A percentile compares a stretch with the other conserved stretches of the same genome.
Evolutionary conservation across 2,888 invertebrate species (phyloP).

Genomic region (Lasioglossum pauxillum): DNA sequence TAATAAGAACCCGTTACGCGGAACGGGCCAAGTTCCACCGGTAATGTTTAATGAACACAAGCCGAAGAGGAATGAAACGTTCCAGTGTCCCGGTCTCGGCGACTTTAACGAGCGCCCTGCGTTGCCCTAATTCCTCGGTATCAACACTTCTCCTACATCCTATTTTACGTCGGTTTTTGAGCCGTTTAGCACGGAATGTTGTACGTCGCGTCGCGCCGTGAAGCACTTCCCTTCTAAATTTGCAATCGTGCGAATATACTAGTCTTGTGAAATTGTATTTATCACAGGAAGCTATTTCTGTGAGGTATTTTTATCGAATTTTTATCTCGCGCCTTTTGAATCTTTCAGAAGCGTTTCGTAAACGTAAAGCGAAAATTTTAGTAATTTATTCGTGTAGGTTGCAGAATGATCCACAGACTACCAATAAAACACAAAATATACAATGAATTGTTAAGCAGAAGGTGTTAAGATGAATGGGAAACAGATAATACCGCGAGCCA

Average conservation of each 20-base stretch:
- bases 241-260: not conserved
- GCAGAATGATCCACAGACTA: not conserved
- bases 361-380: no score
- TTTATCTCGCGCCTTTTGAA: not conserved
- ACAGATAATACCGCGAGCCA: not conserved
- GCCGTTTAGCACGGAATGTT: not conserved
- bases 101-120: not conserved
- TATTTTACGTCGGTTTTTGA: not conserved
- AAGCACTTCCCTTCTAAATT: not conserved
- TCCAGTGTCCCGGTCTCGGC: not conserved
- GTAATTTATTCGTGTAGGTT: not conserved
- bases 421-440: not conserved
- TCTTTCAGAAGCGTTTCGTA: no score
- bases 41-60: not conserved
- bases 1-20: constrained; percentile 5
- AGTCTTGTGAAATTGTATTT: not conserved
- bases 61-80: not conserved
- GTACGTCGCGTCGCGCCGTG: no score
- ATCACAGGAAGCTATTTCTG: no score
- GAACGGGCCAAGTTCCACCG: not conserved
- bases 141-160: not conserved
- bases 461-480: not conserved
- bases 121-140: not conserved
- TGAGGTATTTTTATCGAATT: not conserved
- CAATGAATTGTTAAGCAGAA: not conserved